Base-by-base conservation (phyloP, 2,797 vertebrate species). In the Rhodeus uyekii region DNA sequence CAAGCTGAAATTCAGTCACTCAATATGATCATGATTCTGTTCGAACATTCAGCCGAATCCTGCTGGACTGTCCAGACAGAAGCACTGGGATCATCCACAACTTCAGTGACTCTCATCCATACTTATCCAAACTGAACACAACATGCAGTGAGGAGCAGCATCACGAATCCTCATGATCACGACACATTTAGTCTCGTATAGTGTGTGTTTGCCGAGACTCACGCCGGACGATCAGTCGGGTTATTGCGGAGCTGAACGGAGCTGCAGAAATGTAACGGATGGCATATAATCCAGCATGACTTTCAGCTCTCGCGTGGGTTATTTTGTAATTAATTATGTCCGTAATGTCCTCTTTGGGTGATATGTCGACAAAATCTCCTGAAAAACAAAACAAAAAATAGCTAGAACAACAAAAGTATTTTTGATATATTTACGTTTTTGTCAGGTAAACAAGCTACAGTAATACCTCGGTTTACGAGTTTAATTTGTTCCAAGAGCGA, bases 191-290 rank as follows among this genome's bases (percentile, higher is more conserved):
- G 24, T 55, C n/a, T n/a, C n/a, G n/a, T n/a, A n/a, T n/a, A n/a
- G n/a, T n/a, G n/a, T n/a, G n/a, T n/a, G n/a, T n/a, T n/a, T n/a
- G n/a, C n/a, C n/a, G n/a, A n/a, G n/a, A 82, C 96, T 95, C 94
- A 96, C 96, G 92, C 92, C 96, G 94, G 86, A 96, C 95, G 76
- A 96, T 96, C 84, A 96, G 92, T 88, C 95, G 94, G 6, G 93
- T 96, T 85, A 96, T 94, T 83, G 95, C 95, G 5, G 94, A 94
- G 60, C 94, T 95, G 63, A 93, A 91, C 76, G 86, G 88, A 72
- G 90, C 93, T 87, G 93, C 94, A 92, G 94, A 94, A 80, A 96
- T 96, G 50, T 96, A 96, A 87, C 91, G 94, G 80, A 94, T 95
- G 9, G 92, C 93, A 83, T 96, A 96, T 85, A 96, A 92, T 0